phyloP scores from a whole-genome alignment of 2,113 vertebrate species.

The Ginglymostoma cirratum region DNA sequence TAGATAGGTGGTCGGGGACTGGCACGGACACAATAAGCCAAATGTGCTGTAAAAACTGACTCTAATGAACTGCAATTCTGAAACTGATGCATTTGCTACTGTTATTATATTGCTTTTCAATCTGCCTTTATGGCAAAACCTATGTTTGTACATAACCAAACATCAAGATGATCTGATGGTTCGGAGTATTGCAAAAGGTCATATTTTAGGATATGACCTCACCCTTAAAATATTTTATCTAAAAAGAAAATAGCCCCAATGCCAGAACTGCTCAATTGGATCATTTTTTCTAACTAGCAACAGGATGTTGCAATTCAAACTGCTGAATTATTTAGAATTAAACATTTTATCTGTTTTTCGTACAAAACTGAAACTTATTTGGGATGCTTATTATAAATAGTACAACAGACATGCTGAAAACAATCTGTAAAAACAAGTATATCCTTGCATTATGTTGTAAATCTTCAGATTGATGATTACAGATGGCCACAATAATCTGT shows the following conservation, averaged over 20 bases:
- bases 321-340: background rate
- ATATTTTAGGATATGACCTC: background rate
- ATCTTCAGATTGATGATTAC: background rate
- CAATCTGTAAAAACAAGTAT: background rate
- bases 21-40: too few relatives aligned
- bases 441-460: background rate
- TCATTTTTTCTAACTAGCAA: background rate
- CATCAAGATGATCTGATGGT: background rate
- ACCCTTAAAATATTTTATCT: background rate
- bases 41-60: too few relatives aligned
- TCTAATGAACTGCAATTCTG: background rate
- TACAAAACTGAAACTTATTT: background rate
- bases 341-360: background rate
- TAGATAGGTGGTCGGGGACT: too few relatives aligned
- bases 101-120: background rate
- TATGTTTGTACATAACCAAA: background rate
- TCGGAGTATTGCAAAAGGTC: background rate
- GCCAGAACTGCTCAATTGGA: background rate
- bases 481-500: background rate
- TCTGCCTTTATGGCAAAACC: background rate
- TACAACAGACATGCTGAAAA: background rate
- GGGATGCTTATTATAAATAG: background rate
- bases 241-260: background rate
- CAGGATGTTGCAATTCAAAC: background rate
- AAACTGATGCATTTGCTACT: background rate